Percentiles rank a stretch among this genome's conserved stretches.
These are phyloP conservation scores for Periophthalmodon schlosseri DNA, from an alignment of 2,113 vertebrate species.

Conservation along the genomic window DNA sequence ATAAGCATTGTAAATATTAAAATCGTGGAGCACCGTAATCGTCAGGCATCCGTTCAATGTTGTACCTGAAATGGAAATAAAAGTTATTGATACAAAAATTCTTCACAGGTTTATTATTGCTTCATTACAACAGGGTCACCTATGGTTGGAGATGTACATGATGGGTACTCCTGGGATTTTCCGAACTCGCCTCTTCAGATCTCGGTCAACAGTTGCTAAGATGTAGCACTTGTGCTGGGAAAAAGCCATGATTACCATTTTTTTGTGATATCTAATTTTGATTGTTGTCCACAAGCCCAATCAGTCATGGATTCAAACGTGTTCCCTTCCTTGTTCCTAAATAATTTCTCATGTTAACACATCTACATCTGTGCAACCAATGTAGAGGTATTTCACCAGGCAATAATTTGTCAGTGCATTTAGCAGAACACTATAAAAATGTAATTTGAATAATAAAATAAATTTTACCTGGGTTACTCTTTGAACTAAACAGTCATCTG, in stretches of 20 bases:
- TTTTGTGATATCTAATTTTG: no score
- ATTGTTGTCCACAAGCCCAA: neutral
- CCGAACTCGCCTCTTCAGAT: constrained; percentile 92
- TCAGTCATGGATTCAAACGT: no score
- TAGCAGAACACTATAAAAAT: neutral
- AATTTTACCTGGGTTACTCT: constrained; percentile 92
- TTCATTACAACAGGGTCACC: constrained; percentile 75
- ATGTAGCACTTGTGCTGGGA: constrained; percentile 98
- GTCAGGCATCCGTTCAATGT: constrained; percentile 98
- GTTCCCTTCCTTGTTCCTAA: neutral
- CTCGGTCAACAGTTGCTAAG: constrained; percentile 95
- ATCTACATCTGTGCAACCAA: no score
- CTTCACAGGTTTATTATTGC: neutral
- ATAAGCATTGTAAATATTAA: constrained; percentile 59
- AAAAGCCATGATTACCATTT: constrained; percentile 11
- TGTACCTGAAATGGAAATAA: constrained; percentile 81
- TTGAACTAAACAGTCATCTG: constrained; percentile 97
- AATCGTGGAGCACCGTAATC: constrained; percentile 96
- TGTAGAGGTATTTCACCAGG: no score
- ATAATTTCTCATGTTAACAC: neutral
- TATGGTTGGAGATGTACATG: constrained; percentile 98
- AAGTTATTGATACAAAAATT: neutral
- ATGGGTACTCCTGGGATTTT: constrained; percentile 98
- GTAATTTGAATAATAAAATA: neutral
- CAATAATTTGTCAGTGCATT: no score